Evolutionary conservation across 2,797 vertebrate species (phyloP).

Genomic region (Delichon dasypus): DNA sequence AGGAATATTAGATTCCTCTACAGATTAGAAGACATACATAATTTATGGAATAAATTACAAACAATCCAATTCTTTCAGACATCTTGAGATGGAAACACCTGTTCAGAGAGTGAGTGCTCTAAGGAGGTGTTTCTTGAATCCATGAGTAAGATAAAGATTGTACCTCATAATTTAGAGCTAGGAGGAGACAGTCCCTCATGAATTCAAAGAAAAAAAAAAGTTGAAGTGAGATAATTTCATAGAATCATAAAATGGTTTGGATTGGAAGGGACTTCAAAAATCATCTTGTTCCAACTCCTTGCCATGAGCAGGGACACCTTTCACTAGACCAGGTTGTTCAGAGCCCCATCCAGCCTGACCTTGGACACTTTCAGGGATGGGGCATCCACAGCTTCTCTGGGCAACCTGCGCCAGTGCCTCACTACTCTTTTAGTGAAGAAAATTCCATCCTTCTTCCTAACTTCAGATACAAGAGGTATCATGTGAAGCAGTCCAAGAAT

Average conservation of each 20-base stretch:
- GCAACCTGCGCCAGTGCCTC: neutral
- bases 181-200: neutral
- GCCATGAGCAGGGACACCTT: neutral
- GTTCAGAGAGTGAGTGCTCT: neutral
- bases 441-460: neutral
- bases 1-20: neutral
- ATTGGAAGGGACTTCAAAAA: neutral
- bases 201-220: neutral
- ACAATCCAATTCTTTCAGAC: neutral
- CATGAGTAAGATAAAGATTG: neutral
- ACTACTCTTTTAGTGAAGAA: neutral
- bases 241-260: neutral
- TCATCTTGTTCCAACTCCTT: accelerated
- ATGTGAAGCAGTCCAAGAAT: neutral
- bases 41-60: neutral
- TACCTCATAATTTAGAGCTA: neutral
- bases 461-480: neutral
- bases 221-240: neutral
- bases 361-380: neutral
- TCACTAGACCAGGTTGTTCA: neutral
- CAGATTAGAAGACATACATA: neutral
- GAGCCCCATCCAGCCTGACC: neutral
- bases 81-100: neutral
- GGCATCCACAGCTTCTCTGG: neutral
- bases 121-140: neutral